Evolutionary conservation across 2,797 vertebrate species (phyloP).

Genomic region (Tiaroga cobitis): DNA sequence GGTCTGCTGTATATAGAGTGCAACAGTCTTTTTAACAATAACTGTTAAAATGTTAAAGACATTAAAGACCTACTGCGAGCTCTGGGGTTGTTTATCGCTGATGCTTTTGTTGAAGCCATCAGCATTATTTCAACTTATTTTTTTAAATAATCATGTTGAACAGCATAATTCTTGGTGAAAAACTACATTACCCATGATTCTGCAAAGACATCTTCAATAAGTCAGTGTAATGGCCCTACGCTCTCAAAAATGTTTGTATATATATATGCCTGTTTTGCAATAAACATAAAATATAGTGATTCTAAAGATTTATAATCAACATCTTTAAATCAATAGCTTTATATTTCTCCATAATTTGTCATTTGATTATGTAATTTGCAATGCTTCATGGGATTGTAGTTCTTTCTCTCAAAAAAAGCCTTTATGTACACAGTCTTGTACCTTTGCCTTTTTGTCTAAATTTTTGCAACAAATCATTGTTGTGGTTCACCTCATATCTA

Average conservation of each 20-base stretch:
- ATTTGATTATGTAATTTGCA: not conserved
- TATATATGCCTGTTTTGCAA: not conserved
- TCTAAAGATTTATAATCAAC: not conserved
- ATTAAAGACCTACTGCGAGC: too few relatives aligned
- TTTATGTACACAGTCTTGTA: not conserved
- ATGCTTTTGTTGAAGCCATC: too few relatives aligned
- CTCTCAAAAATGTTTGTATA: too few relatives aligned
- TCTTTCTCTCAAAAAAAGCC: not conserved
- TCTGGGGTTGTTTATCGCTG: too few relatives aligned
- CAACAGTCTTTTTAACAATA: not conserved
- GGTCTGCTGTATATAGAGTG: too few relatives aligned
- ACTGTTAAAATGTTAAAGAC: too few relatives aligned
- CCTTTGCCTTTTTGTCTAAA: not conserved
- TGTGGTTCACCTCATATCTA: not conserved
- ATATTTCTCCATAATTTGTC: not conserved
- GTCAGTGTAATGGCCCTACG: too few relatives aligned
- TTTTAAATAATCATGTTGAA: not conserved
- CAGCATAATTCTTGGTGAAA: not conserved
- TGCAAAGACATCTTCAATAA: not conserved
- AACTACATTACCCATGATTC: not conserved
- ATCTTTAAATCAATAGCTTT: not conserved
- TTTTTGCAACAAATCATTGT: not conserved
- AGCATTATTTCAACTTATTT: not conserved
- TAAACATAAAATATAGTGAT: not conserved
- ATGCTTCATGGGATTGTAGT: not conserved